Evolutionary conservation across 2,113 vertebrate species (phyloP).

Genomic region (Herpetotheres cachinnans): DNA sequence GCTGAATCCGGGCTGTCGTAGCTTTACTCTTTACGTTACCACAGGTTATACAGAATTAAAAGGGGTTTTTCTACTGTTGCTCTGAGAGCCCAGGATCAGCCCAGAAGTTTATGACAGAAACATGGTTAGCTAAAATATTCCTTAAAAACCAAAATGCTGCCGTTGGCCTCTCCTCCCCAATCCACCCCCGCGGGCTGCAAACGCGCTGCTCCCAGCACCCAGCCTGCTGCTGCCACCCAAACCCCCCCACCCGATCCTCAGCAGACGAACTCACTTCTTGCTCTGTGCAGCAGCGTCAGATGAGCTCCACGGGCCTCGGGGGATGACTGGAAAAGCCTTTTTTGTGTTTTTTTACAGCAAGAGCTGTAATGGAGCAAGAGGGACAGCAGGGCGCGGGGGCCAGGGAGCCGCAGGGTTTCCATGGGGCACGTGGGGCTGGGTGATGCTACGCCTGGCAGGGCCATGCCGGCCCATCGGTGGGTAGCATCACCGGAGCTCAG

Average conservation of each 20-base stretch:
- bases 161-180: background rate
- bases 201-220: rapidly evolving
- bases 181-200: background rate
- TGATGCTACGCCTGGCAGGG: background rate
- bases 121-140: background rate
- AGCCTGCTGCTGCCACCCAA: background rate
- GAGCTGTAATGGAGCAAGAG: background rate
- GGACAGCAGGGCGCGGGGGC: background rate
- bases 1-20: too few relatives aligned
- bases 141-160: background rate
- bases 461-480: background rate
- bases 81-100: background rate
- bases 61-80: background rate
- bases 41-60: background rate
- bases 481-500: background rate
- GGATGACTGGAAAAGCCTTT: background rate
- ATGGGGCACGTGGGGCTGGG: background rate
- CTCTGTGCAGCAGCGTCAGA: background rate
- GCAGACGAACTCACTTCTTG: background rate
- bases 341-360: background rate
- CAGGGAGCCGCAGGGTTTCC: background rate
- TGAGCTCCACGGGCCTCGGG: rapidly evolving
- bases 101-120: background rate
- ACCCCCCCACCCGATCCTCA: background rate
- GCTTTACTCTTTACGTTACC: background rate